Base-by-base conservation (phyloP, 2,113 vertebrate species). In the Gasterosteus nipponicus region DNA sequence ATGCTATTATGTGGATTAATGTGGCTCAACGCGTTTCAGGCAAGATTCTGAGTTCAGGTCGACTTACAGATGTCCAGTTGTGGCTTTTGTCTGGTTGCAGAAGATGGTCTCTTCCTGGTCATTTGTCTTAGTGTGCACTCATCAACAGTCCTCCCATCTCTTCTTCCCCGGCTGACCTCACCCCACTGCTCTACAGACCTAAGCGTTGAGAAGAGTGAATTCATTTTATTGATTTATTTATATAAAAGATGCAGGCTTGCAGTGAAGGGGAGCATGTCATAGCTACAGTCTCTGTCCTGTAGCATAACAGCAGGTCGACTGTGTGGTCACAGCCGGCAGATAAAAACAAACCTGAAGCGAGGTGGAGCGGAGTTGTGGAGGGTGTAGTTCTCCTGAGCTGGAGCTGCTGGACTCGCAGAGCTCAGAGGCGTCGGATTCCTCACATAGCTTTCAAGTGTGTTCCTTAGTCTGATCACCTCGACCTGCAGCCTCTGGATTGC, bases 401-500 rank as follows among this genome's bases (percentile, higher is more conserved):
- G 60, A 41, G 63, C 31, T 59, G 73, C n/a, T 35, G 71, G 69
- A 76, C 29, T 83, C n/a, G 47, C 26, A 51, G 78, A 8, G 35
- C 26, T 64, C 38, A 15, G 5, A n/a, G 59, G 53, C 1, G 26
- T 78, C 16, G n/a, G 46, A 1, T 63, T 79, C 3, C 47, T 90
- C 77, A 95, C 87, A 10, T 83, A 93, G 81, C 89, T 92, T 73
- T 97, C 95, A 47, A 97, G 83, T 49, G 42, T 64, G 38, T 83
- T 76, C 19, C 76, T 93, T 41, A 98, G 94, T 69, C 12, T 81
- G 59, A 75, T 91, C 46, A 97, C 94, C 83, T 99, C 96, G 0
- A 88, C 85, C 85, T 93, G 95, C 71, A 97, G 93, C 0, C 87
- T 91, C 6, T 70, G 89, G 75, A 97, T 93, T n/a, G 95, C 95